These are phyloP conservation scores for Cremastinae sp. DNA, from an alignment of 2,888 invertebrate species.

Conservation along the genomic window DNA sequence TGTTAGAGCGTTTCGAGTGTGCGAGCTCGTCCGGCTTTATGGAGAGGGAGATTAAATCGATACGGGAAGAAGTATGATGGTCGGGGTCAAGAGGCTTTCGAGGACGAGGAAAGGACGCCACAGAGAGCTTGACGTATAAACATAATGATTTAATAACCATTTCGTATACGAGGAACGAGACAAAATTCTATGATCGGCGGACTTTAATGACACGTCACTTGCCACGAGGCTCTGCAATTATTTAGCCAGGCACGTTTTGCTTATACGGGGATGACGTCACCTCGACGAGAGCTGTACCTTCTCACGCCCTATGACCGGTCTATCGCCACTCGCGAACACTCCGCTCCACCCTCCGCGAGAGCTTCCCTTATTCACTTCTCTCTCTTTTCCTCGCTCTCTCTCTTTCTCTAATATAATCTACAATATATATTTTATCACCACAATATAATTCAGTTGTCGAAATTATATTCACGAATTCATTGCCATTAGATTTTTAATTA, in stretches of 20 bases:
- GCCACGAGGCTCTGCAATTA: constrained; percentile 78
- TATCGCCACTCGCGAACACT: constrained; percentile 64
- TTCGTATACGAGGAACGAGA: constrained; percentile 77
- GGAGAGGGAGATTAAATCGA: constrained; percentile 41
- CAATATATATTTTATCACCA: no score
- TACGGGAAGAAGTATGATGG: constrained; percentile 52
- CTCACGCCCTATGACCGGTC: constrained; percentile 78
- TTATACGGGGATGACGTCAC: constrained; percentile 74
- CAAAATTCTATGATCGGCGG: constrained; percentile 78
- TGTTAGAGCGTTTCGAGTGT: background rate
- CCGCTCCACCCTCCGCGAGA: constrained; percentile 73
- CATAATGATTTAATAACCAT: constrained; percentile 79
- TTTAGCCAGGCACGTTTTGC: constrained; percentile 76
- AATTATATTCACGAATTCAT: no score
- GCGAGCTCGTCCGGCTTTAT: background rate
- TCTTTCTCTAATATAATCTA: background rate
- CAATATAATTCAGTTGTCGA: no score
- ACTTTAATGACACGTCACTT: constrained; percentile 79
- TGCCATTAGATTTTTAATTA: no score
- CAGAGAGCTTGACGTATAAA: constrained; percentile 77
- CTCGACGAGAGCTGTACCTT: constrained; percentile 68
- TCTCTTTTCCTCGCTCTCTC: constrained; percentile 7
- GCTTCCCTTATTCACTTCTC: constrained; percentile 1
- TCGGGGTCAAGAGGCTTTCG: constrained; percentile 75
- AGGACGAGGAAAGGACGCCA: constrained; percentile 63